Evolutionary conservation across 1,140 invertebrate species (phyloP).

Genomic region (Radopholus similis): DNA sequence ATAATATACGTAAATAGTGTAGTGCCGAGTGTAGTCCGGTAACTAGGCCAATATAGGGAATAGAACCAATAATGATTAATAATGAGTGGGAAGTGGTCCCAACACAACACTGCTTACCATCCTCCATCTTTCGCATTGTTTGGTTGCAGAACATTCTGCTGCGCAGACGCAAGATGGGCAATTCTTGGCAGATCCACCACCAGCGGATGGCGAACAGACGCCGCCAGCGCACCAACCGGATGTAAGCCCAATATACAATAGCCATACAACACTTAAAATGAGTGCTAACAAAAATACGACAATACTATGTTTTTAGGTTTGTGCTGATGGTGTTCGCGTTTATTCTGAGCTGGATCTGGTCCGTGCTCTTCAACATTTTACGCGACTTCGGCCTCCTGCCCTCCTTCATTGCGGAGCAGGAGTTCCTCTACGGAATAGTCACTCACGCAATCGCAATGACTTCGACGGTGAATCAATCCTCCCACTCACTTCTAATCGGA

Average conservation of each 20-base stretch:
- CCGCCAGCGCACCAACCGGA: constrained; percentile 56
- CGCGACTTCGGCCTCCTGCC: constrained; percentile 62
- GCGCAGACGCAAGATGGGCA: constrained; percentile 32
- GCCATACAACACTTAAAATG: neutral
- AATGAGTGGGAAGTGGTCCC: too few relatives aligned
- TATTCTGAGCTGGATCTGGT: constrained; percentile 66
- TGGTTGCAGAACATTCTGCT: constrained; percentile 45
- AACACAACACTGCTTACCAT: too few relatives aligned
- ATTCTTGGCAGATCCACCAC: constrained; percentile 51
- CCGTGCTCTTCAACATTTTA: constrained; percentile 64
- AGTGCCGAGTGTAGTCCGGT: neutral
- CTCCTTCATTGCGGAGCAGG: constrained; percentile 48
- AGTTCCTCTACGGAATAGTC: constrained; percentile 63
- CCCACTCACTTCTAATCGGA: neutral
- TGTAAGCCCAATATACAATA: constrained; percentile 53
- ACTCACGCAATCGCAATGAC: constrained; percentile 66
- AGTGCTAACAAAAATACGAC: neutral
- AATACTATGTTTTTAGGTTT: neutral
- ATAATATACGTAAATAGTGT: too few relatives aligned
- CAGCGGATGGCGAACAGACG: constrained; percentile 50
- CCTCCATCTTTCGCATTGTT: too few relatives aligned
- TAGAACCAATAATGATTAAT: too few relatives aligned
- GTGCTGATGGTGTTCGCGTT: constrained; percentile 60
- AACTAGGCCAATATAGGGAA: neutral
- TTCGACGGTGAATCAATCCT: constrained; percentile 61